Percentiles rank a stretch among this genome's conserved stretches.
Evolutionary conservation across 2,888 invertebrate genomes (phyloP).

Genomic region (Zaprionus obscuricornis): DNA sequence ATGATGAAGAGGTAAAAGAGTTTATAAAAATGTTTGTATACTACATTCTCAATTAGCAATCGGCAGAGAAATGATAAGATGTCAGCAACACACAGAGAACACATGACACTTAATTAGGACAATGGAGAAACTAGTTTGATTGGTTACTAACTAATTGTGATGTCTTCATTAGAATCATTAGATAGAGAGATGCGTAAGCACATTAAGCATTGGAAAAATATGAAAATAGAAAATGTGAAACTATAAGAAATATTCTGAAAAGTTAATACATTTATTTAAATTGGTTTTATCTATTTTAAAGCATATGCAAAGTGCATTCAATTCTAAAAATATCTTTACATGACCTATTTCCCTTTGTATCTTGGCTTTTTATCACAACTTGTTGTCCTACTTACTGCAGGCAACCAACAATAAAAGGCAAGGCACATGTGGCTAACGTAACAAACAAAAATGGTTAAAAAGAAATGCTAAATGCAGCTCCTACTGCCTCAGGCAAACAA

Average conservation of each 20-base stretch:
- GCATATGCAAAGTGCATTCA: not conserved
- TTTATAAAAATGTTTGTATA: no score
- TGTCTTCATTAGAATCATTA: not conserved
- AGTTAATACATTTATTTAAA: not conserved
- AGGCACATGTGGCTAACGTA: conserved; percentile 2
- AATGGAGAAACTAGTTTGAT: not conserved
- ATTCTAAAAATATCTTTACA: not conserved
- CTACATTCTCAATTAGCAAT: conserved; percentile 26
- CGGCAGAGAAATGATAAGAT: not conserved
- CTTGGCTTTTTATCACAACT: not conserved
- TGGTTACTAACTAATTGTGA: no score
- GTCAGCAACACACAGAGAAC: not conserved
- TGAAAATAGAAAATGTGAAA: no score
- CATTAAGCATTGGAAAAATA: no score
- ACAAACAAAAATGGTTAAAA: conserved; percentile 4
- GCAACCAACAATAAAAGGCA: not conserved
- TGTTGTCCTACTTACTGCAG: not conserved
- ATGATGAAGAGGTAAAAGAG: no score
- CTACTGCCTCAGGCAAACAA: not conserved
- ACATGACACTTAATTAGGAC: not conserved
- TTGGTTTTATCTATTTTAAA: not conserved
- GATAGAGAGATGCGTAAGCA: not conserved
- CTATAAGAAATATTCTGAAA: not conserved
- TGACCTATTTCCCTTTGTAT: not conserved
- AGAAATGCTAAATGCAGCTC: not conserved